Evolutionary conservation across 2,888 invertebrate species (phyloP).

Genomic region (Melinaea menophilus): DNA sequence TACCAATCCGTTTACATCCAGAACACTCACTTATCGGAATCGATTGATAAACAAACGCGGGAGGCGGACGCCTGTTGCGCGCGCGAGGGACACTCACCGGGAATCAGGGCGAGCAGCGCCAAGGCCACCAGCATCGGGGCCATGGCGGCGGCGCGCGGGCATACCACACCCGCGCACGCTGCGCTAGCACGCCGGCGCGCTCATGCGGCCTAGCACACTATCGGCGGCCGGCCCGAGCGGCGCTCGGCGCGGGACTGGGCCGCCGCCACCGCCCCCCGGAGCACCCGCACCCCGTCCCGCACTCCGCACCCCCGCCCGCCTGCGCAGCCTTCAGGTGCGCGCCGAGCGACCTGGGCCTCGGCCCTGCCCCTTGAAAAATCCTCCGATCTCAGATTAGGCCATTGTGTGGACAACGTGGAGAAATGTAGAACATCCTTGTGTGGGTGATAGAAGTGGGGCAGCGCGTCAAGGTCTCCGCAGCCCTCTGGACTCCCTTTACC

Average conservation of each 20-base stretch:
- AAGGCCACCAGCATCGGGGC: slow-evolving; percentile 68
- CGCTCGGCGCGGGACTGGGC: slow-evolving; percentile 70
- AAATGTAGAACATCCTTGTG: slow-evolving; percentile 10
- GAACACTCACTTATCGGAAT: slow-evolving; percentile 58
- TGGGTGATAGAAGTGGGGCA: slow-evolving; percentile 47
- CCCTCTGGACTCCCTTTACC: slow-evolving; percentile 32
- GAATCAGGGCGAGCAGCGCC: slow-evolving; percentile 70
- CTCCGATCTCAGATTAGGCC: slow-evolving; percentile 34
- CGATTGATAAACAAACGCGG: slow-evolving; percentile 41
- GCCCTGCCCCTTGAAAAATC: slow-evolving; percentile 46
- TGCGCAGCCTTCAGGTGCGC: slow-evolving; percentile 58
- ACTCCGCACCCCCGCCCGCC: slow-evolving; percentile 40
- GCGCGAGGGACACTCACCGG: slow-evolving; percentile 61
- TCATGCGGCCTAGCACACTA: slow-evolving; percentile 60
- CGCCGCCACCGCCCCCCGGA: slow-evolving; percentile 37
- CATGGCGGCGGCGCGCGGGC: slow-evolving; percentile 75
- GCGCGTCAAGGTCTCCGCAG: slow-evolving; percentile 61
- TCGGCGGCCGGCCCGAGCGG: slow-evolving; percentile 67
- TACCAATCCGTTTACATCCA: slow-evolving; percentile 29
- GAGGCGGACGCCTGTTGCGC: slow-evolving; percentile 69
- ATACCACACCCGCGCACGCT: slow-evolving; percentile 76
- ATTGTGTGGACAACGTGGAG: slow-evolving; percentile 22
- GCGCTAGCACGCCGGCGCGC: slow-evolving; percentile 74
- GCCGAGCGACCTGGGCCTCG: slow-evolving; percentile 35
- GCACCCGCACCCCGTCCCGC: slow-evolving; percentile 37